phyloP scores from a whole-genome alignment of 2,888 invertebrate species.

The Bembecia ichneumoniformis region DNA sequence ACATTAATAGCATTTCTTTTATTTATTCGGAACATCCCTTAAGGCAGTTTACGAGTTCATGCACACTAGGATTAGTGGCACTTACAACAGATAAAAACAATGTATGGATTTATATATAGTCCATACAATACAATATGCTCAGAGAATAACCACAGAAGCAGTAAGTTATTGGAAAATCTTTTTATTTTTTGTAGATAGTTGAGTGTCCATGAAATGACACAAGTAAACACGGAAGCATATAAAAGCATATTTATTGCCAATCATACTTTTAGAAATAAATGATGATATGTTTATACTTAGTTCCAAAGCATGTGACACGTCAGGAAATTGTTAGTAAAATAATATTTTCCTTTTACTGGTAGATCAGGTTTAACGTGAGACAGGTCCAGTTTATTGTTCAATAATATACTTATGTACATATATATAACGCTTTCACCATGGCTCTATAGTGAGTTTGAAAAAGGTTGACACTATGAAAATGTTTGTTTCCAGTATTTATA shows the following conservation, averaged over 20 bases:
- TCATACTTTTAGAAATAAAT: no score
- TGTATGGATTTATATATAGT: no score
- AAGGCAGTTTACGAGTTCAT: constrained; percentile 25
- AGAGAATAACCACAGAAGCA: no score
- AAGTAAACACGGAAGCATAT: no score
- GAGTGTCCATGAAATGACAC: no score
- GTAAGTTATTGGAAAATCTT: no score
- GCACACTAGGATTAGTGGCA: constrained; percentile 15
- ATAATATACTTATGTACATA: constrained; percentile 26
- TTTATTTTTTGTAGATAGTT: no score
- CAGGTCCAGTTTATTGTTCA: constrained; percentile 46
- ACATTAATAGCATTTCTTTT: constrained; percentile 7
- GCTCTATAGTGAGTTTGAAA: neutral
- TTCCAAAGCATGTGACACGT: neutral
- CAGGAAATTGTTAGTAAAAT: constrained; percentile 24
- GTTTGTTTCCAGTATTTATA: no score
- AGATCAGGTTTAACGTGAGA: constrained; percentile 26
- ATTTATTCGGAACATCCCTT: constrained; percentile 21
- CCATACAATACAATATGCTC: no score
- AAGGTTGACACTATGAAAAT: neutral
- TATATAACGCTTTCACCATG: constrained; percentile 27
- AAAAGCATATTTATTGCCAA: no score
- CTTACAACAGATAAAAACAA: neutral
- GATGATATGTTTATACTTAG: no score
- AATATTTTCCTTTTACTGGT: constrained; percentile 28